Conservation (phyloP, 2,888 invertebrate genomes). For the Acanthopleura granulata region DNA sequence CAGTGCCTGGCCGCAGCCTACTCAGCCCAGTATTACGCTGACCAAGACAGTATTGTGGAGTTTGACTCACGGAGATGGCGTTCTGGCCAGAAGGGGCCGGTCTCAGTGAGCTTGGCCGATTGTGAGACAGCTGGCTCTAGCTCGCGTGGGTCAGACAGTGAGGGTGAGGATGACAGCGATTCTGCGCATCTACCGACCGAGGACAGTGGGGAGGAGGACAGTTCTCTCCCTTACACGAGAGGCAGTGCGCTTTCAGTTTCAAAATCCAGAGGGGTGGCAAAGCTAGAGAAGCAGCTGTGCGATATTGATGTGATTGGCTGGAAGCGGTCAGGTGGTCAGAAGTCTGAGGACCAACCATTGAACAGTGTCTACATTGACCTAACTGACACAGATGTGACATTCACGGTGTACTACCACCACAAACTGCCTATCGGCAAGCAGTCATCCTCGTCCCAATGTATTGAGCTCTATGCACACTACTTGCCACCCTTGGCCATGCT, state of each 20-base stretch:
- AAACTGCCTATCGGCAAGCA: constrained; percentile 39
- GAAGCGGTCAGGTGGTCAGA: constrained; percentile 29
- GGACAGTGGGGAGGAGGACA: not conserved
- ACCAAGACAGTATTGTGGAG: constrained; percentile 25
- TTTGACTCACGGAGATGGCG: not conserved
- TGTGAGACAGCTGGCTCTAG: not conserved
- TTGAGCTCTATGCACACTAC: constrained; percentile 27
- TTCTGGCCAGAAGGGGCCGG: not conserved
- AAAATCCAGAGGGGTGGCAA: not conserved
- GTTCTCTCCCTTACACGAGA: not conserved
- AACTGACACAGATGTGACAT: constrained; percentile 60
- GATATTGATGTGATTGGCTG: constrained; percentile 50
- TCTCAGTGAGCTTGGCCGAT: constrained; percentile 1
- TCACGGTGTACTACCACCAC: constrained; percentile 61
- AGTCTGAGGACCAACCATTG: constrained; percentile 32
- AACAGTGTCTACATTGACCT: constrained; percentile 63
- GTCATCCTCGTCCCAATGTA: constrained; percentile 22
- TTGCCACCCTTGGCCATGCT: not conserved
- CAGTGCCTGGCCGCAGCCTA: constrained; percentile 55
- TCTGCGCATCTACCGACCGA: not conserved
- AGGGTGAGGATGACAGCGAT: constrained; percentile 28
- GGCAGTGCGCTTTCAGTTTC: constrained; percentile 2
- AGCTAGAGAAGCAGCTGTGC: constrained; percentile 39
- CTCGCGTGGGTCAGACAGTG: constrained; percentile 30
- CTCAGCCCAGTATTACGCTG: constrained; percentile 38